Percentiles rank a stretch among this genome's conserved stretches.
phyloP scores from a whole-genome alignment of 1,140 invertebrate genomes.

The Orussus abietinus region DNA sequence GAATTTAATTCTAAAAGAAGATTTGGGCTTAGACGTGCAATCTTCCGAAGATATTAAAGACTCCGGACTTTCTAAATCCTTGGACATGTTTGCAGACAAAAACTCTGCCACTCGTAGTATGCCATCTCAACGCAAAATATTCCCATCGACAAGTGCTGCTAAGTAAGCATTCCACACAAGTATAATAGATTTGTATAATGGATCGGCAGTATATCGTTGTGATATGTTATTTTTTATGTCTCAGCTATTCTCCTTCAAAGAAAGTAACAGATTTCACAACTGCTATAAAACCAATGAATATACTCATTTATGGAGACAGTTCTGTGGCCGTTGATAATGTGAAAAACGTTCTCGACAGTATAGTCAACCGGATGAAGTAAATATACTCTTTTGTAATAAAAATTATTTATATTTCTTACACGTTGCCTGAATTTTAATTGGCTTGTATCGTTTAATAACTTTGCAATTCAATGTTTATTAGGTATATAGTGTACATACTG shows the following conservation, averaged over 20 bases:
- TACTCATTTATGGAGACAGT: slow-evolving; percentile 80
- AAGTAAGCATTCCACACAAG: slow-evolving; percentile 3
- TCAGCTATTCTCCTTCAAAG: slow-evolving; percentile 20
- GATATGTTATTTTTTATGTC: slow-evolving; percentile 15
- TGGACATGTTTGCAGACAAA: not conserved
- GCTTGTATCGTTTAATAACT: slow-evolving; percentile 1
- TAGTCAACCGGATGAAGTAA: slow-evolving; percentile 69
- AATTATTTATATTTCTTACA: too few species aligned
- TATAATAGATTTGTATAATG: too few species aligned
- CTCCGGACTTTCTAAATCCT: not conserved
- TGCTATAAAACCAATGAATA: slow-evolving; percentile 69
- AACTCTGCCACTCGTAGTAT: too few species aligned
- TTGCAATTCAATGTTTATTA: slow-evolving; percentile 37
- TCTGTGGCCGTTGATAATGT: slow-evolving; percentile 67
- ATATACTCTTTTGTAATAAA: too few species aligned
- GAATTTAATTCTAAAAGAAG: slow-evolving; percentile 19
- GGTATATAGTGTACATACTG: slow-evolving; percentile 74
- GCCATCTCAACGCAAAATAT: slow-evolving; percentile 5
- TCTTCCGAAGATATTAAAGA: slow-evolving; percentile 10
- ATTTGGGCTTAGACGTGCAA: slow-evolving; percentile 11
- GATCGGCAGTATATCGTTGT: not conserved
- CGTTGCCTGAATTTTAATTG: slow-evolving; percentile 5
- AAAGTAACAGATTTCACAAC: slow-evolving; percentile 15
- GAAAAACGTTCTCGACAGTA: slow-evolving; percentile 62
- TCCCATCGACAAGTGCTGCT: not conserved